Evolutionary conservation across 1,140 invertebrate species (phyloP), one percentile per base, ranked within the genome.

Genomic region (Thrips palmi): DNA sequence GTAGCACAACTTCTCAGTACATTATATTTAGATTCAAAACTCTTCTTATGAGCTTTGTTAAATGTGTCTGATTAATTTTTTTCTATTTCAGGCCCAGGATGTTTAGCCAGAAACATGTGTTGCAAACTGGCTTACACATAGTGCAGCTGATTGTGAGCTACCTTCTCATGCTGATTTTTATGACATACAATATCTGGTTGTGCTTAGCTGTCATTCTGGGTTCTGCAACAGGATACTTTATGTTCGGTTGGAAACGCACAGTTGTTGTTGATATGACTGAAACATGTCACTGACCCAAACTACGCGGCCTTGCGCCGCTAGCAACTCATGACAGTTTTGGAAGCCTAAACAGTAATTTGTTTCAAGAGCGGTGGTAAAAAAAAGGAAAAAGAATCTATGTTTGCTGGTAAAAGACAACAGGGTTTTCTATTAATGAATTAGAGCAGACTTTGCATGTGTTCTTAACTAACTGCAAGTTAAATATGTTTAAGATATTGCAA

Each of bases 141-240:
- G 44, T 94, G 1, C 92, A 97, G 59, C 74, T 94, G 34, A 72
- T 82, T 2, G 57, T 92, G 20, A 87, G 84, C 14, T 96, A 96
- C 58, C 73, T 89, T 48, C 71, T 97, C 14, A 97, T 97, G 92
- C 61, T 97, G 57, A 80, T 96, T 40, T 94, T 97, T 60, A 97
- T 97, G 92, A 97, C 89, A 0, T 97, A 92, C 67, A 96, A 96
- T 54, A 74, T 84, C 14, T 97, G 84, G 82, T 67, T 96, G 14
- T 92, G 89, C 52, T 44, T 88, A 17, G 81, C 83, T 3, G 76
- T 94, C n/a, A 74, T 91, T 1, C 51, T 92, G 4, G 92, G 92
- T 2, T 77, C 87, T 11, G 84, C 75, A 1, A 60, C 80, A 8
- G 89, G 91, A 2, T 94, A 93, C 58, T 93, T 96, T 56, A 61